Evolutionary conservation across 2,797 vertebrate genomes (phyloP), one percentile per base, ranked within the genome.

Genomic region (Xiphophorus birchmanni): DNA sequence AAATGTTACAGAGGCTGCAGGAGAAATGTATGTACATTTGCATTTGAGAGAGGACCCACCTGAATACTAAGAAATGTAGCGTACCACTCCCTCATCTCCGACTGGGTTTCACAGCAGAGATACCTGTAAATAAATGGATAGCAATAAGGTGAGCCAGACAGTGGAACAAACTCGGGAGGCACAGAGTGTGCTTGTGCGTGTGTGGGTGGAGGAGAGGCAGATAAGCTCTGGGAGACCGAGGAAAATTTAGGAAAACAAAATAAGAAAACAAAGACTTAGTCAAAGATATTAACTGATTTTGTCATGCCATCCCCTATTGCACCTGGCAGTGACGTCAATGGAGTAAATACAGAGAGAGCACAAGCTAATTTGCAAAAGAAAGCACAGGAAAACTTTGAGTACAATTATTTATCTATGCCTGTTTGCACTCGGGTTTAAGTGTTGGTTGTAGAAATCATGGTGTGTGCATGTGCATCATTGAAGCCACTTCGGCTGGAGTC

Each of bases 61-160:
- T 99, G 97, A 77, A 97, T 95, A 29, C 96, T 97, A 26, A 97
- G 93, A 86, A 99, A 98, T 5, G 97, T 96, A n/a, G 97, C 97
- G 0, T 97, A 97, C 98, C 98, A 99, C 88, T 98, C 97, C 77
- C 96, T 96, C 92, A 98, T 96, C 40, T 99, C 98, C 0, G 94
- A 89, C 93, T 97, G 96, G 0, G 95, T 96, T 71, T 98, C 97
- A 86, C 97, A 99, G 94, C 97, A 98, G 42, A 99, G 95, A 92
- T 98, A 99, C 97, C 98, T 99, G 91, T 1, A 84, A 82, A 90
- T 42, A 76, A 81, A 88, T 32, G 84, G 69, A 84, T 44, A 69
- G 4, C 3, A 73, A 86, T 78, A 75, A 82, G 81, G n/a, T 79
- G 21, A 86, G 40, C 9, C 72, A 82, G 77, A 76, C 18, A n/a